These are phyloP conservation scores for Calidris pugnax DNA, from an alignment of 2,113 vertebrate genomes.

Conservation along the genomic window DNA sequence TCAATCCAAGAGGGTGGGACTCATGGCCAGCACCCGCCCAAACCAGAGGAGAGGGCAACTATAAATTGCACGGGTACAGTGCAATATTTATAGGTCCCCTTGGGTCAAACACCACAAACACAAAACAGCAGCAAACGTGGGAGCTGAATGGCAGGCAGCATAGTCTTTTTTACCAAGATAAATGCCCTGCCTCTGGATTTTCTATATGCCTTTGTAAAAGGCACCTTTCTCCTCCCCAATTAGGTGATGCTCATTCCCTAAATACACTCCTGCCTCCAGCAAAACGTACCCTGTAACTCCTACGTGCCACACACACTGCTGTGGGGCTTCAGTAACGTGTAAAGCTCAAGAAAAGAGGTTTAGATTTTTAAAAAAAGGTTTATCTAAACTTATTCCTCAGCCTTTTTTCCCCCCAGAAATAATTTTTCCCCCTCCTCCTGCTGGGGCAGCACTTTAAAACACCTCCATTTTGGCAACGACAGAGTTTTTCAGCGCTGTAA, in stretches of 20 bases:
- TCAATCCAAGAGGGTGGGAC: background rate
- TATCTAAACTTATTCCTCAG: background rate
- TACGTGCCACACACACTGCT: rapidly evolving
- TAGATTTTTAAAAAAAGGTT: background rate
- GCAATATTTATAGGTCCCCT: background rate
- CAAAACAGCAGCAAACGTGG: rapidly evolving
- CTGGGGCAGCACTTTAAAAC: background rate
- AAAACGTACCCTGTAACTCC: background rate
- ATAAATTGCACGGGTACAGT: background rate
- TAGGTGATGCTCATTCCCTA: background rate
- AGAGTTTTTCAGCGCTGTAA: background rate
- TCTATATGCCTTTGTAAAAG: background rate
- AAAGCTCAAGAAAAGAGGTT: background rate
- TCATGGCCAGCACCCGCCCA: background rate
- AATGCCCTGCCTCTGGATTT: background rate
- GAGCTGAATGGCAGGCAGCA: background rate
- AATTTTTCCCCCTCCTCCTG: background rate
- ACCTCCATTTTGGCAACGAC: background rate
- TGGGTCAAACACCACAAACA: background rate
- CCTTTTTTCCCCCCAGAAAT: background rate
- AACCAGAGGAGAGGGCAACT: background rate
- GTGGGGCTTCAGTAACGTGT: background rate
- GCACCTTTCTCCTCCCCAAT: background rate
- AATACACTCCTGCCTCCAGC: background rate
- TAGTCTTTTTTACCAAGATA: background rate